Base-by-base conservation (phyloP, 2,888 invertebrate species). In the Ptychoptera albimana region DNA sequence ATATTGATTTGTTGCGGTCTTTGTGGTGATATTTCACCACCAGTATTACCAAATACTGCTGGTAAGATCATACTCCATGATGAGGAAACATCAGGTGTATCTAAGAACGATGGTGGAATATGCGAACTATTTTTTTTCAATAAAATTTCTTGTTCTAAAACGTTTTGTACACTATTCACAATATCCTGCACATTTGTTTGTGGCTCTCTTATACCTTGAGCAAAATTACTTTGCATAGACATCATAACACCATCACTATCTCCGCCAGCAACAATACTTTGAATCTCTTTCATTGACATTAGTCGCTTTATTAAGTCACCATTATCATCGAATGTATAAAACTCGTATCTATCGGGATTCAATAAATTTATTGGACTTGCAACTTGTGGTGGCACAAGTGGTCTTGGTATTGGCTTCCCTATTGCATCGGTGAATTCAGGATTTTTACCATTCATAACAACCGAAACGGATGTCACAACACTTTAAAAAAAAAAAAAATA, bases 211-310 rank as follows among this genome's bases (percentile, higher is more conserved):
- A 70, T 49, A 39, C 52, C 47, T 13, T 56, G 45, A 1, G 59
- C 57, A 2, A 60, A 52, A 8, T 57, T 55, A 23, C 23, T 23
- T 23, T 23, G 23, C 23, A 23, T 23, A 2, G 34, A 34, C 42
- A 42, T 12, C 1, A 63, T 64, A 45, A 70, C 66, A 43, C 73
- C 76, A 39, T 79, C 75, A 46, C 77, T 78, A 57, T 84, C 84
- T 1, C 85, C 84, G 32, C 79, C 82, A 0, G 87, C 87, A 31
- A 87, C 84, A 47, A 88, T 80, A 37, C 82, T 79, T 58, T 85
- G 84, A 50, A 88, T 87, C 65, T 88, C 84, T 55, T 82, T 75
- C 53, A 85, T 66, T 8, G 86, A 85, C 87, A 88, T 88, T 31
- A 86, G 69, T 47, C 82, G 72, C 56, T 84, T 85, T 0, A 87